Conservation (phyloP, 2,113 vertebrate genomes). For the Callochromis pleurospilus region DNA sequence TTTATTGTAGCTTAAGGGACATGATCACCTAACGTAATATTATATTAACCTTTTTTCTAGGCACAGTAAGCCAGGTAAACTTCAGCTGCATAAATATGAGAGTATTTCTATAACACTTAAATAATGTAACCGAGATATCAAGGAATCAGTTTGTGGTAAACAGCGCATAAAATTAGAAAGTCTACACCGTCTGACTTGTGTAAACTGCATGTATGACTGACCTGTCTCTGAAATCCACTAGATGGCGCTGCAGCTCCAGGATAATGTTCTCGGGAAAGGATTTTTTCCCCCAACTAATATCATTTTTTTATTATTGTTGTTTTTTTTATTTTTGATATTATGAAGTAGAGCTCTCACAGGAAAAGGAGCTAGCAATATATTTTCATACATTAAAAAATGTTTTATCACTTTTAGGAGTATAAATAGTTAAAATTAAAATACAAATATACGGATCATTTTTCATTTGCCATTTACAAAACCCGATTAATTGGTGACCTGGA, state of each 20-base stretch:
- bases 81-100: neutral
- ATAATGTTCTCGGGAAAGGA: neutral
- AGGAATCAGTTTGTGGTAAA: neutral
- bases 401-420: neutral
- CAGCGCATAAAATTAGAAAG: neutral
- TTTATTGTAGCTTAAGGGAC: neutral
- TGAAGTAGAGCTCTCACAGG: neutral
- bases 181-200: neutral
- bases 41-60: neutral
- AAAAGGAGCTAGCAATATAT: rapidly evolving
- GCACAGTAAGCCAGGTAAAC: neutral
- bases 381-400: neutral
- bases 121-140: neutral
- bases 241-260: neutral
- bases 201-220: neutral
- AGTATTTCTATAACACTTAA: rapidly evolving
- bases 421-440: neutral
- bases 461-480: neutral
- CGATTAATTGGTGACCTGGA: neutral
- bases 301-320: neutral
- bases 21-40: neutral
- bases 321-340: neutral
- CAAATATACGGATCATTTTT: neutral
- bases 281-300: neutral
- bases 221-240: neutral